Evolutionary conservation across 2,888 invertebrate genomes (phyloP), one percentile per base, ranked within the genome.

Genomic region (Frankliniella fusca): DNA sequence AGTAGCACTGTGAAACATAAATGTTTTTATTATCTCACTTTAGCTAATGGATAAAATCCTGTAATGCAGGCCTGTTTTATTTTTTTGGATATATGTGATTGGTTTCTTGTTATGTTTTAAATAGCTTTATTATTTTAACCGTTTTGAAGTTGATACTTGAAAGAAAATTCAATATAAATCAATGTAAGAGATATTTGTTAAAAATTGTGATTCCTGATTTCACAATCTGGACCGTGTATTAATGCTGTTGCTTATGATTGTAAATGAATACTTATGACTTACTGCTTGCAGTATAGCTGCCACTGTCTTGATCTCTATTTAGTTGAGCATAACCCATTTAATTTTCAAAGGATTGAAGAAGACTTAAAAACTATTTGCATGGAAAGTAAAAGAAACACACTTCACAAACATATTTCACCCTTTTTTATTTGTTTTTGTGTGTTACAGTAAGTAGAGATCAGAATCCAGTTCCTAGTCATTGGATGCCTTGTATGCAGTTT

Each of bases 401-500:
- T 54, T 54, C 54, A 54, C 11, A n/a, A 18, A 61, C 8, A n/a
- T 61, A 76, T 27, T 76, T 27, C 12, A 76, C 23, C 27, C 70
- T 76, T 38, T 38, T 38, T 38, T 8, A 27, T 27, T 27, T 76
- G 70, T 27, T 76, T 27, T 61, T 61, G 18, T 61, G n/a, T 38
- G 61, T 7, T 61, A 61, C 61, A 15, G 18, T 70, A 76, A 76
- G 23, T 76, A 27, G 23, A 8, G n/a, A 61, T 18, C 61, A 61
- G 61, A 76, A 76, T 76, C 27, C 70, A 76, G 70, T 76, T 76
- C 70, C 70, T 76, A 76, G 70, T 76, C 70, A 76, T 12, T 76
- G n/a, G 70, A 23, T 76, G 27, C 23, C 27, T 27, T 76, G 70
- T n/a, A n/a, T 27, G n/a, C 70, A 76, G 70, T 11, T 76, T 27